Conservation (phyloP, 2,113 vertebrate species). For the Corydoras sp. region DNA sequence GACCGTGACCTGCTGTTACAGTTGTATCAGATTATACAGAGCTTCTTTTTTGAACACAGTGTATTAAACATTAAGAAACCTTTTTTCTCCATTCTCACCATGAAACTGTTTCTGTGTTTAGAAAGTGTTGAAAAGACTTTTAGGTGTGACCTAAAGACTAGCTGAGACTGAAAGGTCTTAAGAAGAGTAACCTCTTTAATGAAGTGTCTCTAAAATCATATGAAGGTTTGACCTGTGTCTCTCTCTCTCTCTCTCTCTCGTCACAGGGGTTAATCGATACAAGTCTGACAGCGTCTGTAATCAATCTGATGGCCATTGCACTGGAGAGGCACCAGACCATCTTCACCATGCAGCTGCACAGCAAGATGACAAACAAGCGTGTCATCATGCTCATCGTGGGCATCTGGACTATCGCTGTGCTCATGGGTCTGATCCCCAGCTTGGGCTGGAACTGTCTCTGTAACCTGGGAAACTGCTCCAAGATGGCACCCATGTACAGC, state of each 20-base stretch:
- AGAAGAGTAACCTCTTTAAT: too few species aligned
- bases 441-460: slow-evolving; percentile 96
- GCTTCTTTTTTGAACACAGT: too few species aligned
- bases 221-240: background rate
- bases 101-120: too few species aligned
- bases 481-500: slow-evolving; percentile 89
- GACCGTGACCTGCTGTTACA: too few species aligned
- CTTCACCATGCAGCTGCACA: slow-evolving; percentile 92
- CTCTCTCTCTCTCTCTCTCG: background rate
- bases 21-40: too few species aligned
- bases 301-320: slow-evolving; percentile 87
- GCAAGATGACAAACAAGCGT: slow-evolving; percentile 83
- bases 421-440: slow-evolving; percentile 88
- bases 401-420: slow-evolving; percentile 84
- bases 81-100: too few species aligned
- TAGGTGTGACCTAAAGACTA: too few species aligned
- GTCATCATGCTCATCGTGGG: slow-evolving; percentile 80
- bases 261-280: slow-evolving; percentile 83
- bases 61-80: too few species aligned
- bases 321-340: slow-evolving; percentile 92
- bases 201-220: too few species aligned
- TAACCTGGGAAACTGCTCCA: slow-evolving; percentile 76
- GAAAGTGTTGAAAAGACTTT: too few species aligned
- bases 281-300: slow-evolving; percentile 87
- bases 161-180: too few species aligned